Conservation (phyloP, 2,797 vertebrate species). For the Amblyraja radiata region DNA sequence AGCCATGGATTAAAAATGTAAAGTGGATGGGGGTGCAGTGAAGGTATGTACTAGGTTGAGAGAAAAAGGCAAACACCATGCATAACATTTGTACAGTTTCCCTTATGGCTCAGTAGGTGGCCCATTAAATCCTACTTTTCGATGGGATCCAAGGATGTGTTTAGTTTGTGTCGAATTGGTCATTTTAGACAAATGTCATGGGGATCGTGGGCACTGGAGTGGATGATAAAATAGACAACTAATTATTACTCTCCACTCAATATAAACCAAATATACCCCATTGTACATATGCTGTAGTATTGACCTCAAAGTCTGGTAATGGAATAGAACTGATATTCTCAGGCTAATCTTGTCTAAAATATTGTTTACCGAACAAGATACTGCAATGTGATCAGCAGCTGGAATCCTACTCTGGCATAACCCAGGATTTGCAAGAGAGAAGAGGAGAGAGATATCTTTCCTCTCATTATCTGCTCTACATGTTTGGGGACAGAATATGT, state of each 20-base stretch:
- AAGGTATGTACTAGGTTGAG: not conserved
- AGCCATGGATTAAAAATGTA: not conserved
- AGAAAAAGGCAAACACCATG: not conserved
- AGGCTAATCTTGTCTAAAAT: not conserved
- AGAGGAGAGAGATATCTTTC: not conserved
- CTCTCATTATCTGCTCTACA: not conserved
- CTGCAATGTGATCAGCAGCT: not conserved
- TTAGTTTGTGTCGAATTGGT: not conserved
- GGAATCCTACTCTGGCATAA: not conserved
- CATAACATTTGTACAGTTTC: not conserved
- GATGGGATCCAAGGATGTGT: not conserved
- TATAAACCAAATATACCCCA: not conserved
- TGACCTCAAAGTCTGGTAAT: not conserved
- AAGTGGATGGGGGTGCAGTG: not conserved
- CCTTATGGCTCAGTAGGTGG: not conserved
- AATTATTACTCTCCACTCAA: not conserved
- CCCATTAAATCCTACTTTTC: not conserved
- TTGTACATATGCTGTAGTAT: not conserved
- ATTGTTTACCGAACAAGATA: not conserved
- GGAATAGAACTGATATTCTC: not conserved
- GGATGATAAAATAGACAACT: not conserved
- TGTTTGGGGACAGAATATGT: not conserved
- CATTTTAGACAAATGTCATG: not conserved
- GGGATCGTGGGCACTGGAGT: not conserved
- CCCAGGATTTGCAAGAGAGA: not conserved